These are phyloP conservation scores for Onthophagus sagittarius DNA, from an alignment of 2,888 invertebrate species.

Conservation along the genomic window DNA sequence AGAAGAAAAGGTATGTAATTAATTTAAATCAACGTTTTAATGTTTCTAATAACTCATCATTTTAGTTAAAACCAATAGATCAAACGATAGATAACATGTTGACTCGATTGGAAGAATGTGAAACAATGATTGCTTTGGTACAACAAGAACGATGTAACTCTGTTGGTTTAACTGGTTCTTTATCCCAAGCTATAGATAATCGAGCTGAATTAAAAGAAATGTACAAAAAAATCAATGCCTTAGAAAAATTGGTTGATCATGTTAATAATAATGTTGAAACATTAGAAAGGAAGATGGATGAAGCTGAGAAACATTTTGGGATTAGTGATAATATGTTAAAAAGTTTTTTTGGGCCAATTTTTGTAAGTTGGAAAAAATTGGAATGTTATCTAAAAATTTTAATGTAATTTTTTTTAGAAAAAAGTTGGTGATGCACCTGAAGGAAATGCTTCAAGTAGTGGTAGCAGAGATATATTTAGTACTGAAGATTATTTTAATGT, in stretches of 20 bases:
- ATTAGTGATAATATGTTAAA: conserved; percentile 55
- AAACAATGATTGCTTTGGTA: conserved; percentile 59
- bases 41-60: conserved; percentile 11
- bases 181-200: conserved; percentile 53
- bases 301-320: conserved; percentile 59
- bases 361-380: conserved; percentile 37
- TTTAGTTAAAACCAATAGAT: conserved; percentile 50
- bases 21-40: background rate
- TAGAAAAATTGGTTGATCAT: conserved; percentile 54
- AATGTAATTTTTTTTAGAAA: conserved; percentile 21
- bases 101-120: conserved; percentile 62
- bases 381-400: background rate
- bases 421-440: conserved; percentile 18
- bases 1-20: conserved; percentile 55
- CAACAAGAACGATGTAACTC: conserved; percentile 48
- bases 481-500: conserved; percentile 25
- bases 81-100: conserved; percentile 65
- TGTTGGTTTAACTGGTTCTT: conserved; percentile 47
- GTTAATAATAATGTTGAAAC: conserved; percentile 53
- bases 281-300: conserved; percentile 57
- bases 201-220: conserved; percentile 53
- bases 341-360: conserved; percentile 59
- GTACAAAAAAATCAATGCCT: conserved; percentile 54
- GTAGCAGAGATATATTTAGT: conserved; percentile 23
- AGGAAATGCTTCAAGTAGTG: conserved; percentile 2